phyloP scores from a whole-genome alignment of 2,888 invertebrate species.

The Griposia aprilina region DNA sequence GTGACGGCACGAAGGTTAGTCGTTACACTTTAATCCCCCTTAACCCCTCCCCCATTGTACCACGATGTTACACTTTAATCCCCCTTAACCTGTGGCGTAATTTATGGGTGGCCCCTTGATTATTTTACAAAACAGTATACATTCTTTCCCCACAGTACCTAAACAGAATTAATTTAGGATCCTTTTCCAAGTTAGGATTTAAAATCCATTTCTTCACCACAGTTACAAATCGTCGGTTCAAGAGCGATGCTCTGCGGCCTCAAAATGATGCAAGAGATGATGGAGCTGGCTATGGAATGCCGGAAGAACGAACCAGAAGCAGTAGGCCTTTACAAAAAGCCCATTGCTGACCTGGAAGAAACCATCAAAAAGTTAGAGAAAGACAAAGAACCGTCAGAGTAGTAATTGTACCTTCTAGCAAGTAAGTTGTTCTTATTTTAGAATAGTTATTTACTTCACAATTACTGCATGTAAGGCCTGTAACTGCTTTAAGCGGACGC shows the following conservation, averaged over 20 bases:
- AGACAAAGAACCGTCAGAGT: conserved; percentile 35
- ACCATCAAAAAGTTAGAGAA: conserved; percentile 47
- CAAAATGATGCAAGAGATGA: conserved; percentile 56
- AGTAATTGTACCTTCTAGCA: conserved; percentile 44
- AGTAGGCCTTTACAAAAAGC: conserved; percentile 13
- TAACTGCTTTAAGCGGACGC: too few species aligned
- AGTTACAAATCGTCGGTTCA: conserved; percentile 54
- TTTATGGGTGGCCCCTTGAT: background rate
- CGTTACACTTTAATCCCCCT: background rate
- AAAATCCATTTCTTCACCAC: background rate
- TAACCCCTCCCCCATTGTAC: background rate
- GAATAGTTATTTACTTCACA: conserved; percentile 16
- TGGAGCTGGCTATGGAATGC: conserved; percentile 55
- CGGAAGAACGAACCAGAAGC: conserved; percentile 47
- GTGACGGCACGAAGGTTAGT: background rate
- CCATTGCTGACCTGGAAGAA: conserved; percentile 38
- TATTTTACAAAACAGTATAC: background rate
- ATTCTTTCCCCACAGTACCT: background rate
- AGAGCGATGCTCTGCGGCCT: conserved; percentile 49
- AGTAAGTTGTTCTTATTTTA: conserved; percentile 39
- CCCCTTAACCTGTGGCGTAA: background rate
- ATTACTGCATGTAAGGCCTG: too few species aligned
- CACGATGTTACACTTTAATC: background rate
- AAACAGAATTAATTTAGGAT: background rate
- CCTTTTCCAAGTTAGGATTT: background rate